Evolutionary conservation across 2,113 vertebrate species (phyloP).

Genomic region (Toxotes jaculatrix): DNA sequence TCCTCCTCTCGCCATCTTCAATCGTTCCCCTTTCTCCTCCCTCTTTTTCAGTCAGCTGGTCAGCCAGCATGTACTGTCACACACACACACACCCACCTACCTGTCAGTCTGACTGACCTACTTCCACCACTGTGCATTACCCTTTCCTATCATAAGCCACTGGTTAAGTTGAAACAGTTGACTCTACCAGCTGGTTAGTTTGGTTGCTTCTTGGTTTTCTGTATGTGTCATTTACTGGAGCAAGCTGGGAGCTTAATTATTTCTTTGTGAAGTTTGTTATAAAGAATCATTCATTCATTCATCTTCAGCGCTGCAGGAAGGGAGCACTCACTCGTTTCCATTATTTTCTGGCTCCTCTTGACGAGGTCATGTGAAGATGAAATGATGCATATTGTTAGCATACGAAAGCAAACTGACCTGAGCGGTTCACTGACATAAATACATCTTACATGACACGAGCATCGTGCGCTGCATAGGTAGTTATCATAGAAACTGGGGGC

Average conservation of each 20-base stretch:
- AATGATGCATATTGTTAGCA: background rate
- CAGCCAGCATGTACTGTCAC: slow-evolving; percentile 22
- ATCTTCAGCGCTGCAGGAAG: no score
- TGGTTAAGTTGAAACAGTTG: slow-evolving; percentile 1
- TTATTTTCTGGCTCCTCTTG: background rate
- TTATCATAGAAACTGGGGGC: background rate
- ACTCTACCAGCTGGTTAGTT: background rate
- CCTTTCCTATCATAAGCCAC: background rate
- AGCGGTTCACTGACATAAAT: background rate
- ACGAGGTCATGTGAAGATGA: background rate
- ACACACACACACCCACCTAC: slow-evolving; percentile 20
- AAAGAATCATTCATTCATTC: no score
- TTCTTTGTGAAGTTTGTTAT: no score
- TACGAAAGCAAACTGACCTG: background rate
- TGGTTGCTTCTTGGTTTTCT: background rate
- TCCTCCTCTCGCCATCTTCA: slow-evolving; percentile 9
- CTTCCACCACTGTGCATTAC: slow-evolving; percentile 4
- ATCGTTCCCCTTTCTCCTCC: slow-evolving; percentile 10
- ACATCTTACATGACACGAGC: background rate
- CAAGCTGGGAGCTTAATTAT: background rate
- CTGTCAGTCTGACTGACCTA: slow-evolving; percentile 39
- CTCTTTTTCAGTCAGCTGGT: slow-evolving; percentile 35
- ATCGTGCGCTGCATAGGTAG: background rate
- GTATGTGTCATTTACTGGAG: no score
- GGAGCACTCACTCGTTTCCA: background rate